phyloP scores from a whole-genome alignment of 1,140 invertebrate species.

The Reticulitermes speratus region DNA sequence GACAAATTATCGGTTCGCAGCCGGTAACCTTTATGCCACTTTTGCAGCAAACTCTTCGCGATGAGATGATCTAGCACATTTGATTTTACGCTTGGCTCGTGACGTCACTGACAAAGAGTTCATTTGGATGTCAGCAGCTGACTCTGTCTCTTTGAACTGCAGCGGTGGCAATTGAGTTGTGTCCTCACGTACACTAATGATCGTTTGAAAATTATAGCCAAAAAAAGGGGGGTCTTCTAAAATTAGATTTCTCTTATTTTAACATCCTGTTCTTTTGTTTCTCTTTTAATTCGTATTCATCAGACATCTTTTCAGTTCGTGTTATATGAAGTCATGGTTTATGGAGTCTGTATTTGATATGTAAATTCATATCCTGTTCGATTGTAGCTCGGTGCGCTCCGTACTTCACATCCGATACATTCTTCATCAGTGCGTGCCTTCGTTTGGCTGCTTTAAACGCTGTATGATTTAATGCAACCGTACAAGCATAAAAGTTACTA shows the following conservation, averaged over 20 bases:
- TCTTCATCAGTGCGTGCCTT: too few species aligned
- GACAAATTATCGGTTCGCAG: too few species aligned
- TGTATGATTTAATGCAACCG: too few species aligned
- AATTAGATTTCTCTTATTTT: conserved; percentile 17
- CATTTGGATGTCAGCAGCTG: conserved; percentile 8
- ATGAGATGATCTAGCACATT: conserved; percentile 15
- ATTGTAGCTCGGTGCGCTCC: background rate
- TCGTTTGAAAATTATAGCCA: conserved; percentile 1
- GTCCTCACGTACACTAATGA: background rate
- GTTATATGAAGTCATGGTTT: background rate
- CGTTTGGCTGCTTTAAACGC: too few species aligned
- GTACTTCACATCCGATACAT: background rate
- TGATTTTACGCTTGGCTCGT: background rate
- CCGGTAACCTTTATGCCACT: background rate
- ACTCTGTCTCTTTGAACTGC: background rate
- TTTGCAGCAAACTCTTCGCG: background rate
- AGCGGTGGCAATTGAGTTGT: conserved; percentile 3
- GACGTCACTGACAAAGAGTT: conserved; percentile 10
- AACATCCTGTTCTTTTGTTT: background rate
- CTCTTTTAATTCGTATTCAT: background rate
- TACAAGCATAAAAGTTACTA: too few species aligned
- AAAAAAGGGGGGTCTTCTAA: background rate
- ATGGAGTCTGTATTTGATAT: background rate
- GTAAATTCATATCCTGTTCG: background rate
- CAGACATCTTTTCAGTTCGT: background rate